Evolutionary conservation across 2,888 invertebrate genomes (phyloP), one percentile per base, ranked within the genome.

Genomic region (Amiota mariae): DNA sequence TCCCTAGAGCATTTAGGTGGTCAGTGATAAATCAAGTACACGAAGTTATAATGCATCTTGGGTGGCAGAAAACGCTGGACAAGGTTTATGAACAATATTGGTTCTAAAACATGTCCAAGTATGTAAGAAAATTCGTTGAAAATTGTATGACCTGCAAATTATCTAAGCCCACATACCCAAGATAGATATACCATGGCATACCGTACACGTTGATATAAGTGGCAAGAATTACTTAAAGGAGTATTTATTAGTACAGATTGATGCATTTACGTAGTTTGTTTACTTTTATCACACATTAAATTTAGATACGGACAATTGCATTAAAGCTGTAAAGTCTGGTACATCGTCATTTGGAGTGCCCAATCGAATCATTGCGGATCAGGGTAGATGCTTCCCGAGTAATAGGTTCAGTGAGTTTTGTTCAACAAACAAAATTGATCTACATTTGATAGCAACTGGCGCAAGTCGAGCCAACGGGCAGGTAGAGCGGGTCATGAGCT

Each of bases 61-160:
- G 76, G 56, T 75, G 72, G 64, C 71, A 74, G 63, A 76, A 77
- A 48, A 76, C 76, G 1, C 68, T 79, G 11, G 75, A 75, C 47
- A 76, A 78, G 70, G 72, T 77, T 13, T 75, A 75, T 56, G 72
- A 74, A 36, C 71, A 73, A 59, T 75, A 76, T 61, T 76, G 75
- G 70, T 74, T 76, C 20, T 74, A 73, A n/a, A n/a, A n/a, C n/a
- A n/a, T n/a, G n/a, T n/a, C 70, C 1, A 75, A 72, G 36, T 76
- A 70, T 54, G 73, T 47, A 13, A 20, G 56, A 67, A 67, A 48
- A 24, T 24, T 24, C 3, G 24, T 68, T 67, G 56, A 70, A 63
- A 66, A 64, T 54, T 54, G 66, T n/a, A 70, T 70, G 6, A 56
- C 36, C 2, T 70, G 70, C 56, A 56, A 54, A 36, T 20, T 70